Conservation (phyloP, 2,113 vertebrate species). For the Bolborhynchus lineola region DNA sequence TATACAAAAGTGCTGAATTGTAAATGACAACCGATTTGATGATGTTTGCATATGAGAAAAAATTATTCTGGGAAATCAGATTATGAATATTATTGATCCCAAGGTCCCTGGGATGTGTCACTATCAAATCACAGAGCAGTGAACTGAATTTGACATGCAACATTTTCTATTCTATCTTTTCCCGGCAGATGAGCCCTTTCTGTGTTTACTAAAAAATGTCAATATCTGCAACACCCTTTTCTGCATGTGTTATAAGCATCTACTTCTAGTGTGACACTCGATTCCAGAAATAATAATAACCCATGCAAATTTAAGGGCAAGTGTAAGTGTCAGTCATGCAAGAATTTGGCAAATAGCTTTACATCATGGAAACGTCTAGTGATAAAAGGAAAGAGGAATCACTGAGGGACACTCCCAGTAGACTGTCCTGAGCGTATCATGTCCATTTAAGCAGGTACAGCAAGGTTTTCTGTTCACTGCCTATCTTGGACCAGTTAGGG, state of each 20-base stretch:
- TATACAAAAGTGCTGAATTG: constrained; percentile 2
- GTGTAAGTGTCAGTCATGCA: background rate
- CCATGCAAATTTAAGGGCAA: background rate
- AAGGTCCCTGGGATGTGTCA: background rate
- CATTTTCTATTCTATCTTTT: constrained; percentile 12
- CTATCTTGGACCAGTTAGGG: background rate
- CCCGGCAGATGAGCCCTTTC: background rate
- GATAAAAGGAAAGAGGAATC: background rate
- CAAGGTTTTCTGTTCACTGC: background rate
- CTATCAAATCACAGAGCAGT: background rate
- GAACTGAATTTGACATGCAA: background rate
- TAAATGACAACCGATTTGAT: background rate
- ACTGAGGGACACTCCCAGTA: background rate
- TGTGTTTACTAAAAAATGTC: background rate
- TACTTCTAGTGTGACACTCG: background rate
- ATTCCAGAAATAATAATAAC: background rate
- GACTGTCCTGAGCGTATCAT: background rate
- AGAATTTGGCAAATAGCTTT: background rate
- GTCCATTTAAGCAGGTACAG: background rate
- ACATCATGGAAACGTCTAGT: background rate
- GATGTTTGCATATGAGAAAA: background rate
- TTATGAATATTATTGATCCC: constrained; percentile 29
- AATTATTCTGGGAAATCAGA: constrained; percentile 39
- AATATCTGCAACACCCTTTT: background rate
- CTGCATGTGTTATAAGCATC: background rate